Base-by-base conservation (phyloP, 2,797 vertebrate genomes). In the Lindbergichthys nudifrons region DNA sequence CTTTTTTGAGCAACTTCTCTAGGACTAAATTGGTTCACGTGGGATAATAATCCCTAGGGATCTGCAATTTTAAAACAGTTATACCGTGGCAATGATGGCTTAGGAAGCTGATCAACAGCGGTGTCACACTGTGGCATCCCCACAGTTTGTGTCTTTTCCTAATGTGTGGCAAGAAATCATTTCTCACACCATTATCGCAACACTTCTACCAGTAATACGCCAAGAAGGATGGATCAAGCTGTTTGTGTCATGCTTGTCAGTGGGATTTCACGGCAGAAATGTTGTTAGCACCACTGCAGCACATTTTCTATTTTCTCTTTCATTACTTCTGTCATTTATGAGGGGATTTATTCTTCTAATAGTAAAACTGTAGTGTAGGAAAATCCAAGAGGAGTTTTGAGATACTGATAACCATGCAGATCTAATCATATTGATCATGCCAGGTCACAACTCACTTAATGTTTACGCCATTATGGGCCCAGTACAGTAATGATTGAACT, bases 261-360 rank as follows among this genome's bases (percentile, higher is more conserved):
- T 39, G 30, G 18, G 51, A 36, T 74, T 75, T 62, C 46, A 75
- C 32, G 67, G 15, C 18, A 41, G 9, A 65, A 76, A 58, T 39
- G 4, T 16, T 52, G 19, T 59, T 23, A 14, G 14, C 41, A 26
- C 41, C 10, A 13, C 14, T n/a, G 61, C 43, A 16, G 13, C 48
- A 64, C 11, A 16, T 15, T 62, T 73, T 43, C 10, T 50, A 6
- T 47, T 64, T 56, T 43, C 7, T 42, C 63, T 42, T 21, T 18
- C 63, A 52, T 68, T n/a, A 41, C 14, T n/a, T 50, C 26, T 57
- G 10, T 57, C 42, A 66, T 71, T 19, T 69, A 61, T 39, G 26
- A 54, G 15, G 14, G 19, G n/a, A 51, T 58, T 73, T 75, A 19
- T 54, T 13, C 18, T 16, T 54, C 41, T 60, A 10, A 39, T 19